Evolutionary conservation across 2,113 vertebrate species (phyloP).

Genomic region (Cinclus cinclus): DNA sequence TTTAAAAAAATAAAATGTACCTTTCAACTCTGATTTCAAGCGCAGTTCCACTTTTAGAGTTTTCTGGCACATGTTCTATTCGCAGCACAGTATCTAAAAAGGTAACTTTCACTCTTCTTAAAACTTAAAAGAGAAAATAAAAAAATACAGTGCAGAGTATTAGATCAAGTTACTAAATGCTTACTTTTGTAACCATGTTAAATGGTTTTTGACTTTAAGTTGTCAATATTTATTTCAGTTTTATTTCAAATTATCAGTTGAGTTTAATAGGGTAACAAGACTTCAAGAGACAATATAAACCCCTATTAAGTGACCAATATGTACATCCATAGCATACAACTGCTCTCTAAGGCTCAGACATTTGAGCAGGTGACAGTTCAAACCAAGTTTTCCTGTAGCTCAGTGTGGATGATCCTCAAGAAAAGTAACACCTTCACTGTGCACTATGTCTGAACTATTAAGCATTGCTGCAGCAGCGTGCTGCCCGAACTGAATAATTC

Average conservation of each 20-base stretch:
- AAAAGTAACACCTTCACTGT: not conserved
- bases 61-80: constrained; percentile 93
- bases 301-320: not conserved
- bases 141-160: not conserved
- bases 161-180: not conserved
- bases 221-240: not conserved
- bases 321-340: not conserved
- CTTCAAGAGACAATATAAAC: not conserved
- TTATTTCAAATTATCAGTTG: not conserved
- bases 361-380: not conserved
- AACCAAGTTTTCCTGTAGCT: not conserved
- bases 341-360: not conserved
- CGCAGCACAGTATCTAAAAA: constrained; percentile 93
- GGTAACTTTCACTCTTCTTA: constrained; percentile 94
- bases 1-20: constrained; percentile 65
- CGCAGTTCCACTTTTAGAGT: constrained; percentile 95
- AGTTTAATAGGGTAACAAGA: not conserved
- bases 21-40: constrained; percentile 92
- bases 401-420: not conserved
- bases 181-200: not conserved
- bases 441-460: not conserved
- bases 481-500: not conserved
- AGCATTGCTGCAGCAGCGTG: fast-evolving
- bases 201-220: fast-evolving
- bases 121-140: constrained; percentile 76